Conservation (phyloP, 1,140 invertebrate species). For the Neodiprion fabricii region DNA sequence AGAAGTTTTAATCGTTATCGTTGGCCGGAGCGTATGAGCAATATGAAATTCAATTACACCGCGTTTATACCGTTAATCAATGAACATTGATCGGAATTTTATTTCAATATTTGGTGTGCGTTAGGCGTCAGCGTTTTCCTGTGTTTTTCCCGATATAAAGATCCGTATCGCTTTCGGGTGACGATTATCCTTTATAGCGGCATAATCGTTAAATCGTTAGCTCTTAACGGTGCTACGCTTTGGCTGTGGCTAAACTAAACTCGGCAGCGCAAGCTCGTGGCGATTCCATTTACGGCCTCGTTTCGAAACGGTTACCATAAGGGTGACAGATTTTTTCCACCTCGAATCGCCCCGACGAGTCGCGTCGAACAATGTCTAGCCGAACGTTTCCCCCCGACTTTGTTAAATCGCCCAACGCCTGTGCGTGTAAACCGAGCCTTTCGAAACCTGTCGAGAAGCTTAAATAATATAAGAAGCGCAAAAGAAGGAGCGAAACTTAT, state of each 20-base stretch:
- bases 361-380: neutral
- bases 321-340: neutral
- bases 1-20: neutral
- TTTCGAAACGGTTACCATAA: neutral
- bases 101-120: neutral
- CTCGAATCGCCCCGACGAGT: neutral
- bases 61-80: neutral
- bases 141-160: neutral
- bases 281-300: conserved; percentile 1
- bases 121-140: neutral
- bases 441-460: too few species aligned
- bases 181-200: conserved; percentile 5
- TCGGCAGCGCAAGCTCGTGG: neutral
- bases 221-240: neutral
- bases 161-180: conserved; percentile 1
- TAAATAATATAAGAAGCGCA: too few species aligned
- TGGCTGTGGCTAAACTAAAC: neutral
- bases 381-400: too few species aligned
- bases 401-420: too few species aligned
- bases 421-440: too few species aligned
- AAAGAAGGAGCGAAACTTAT: neutral
- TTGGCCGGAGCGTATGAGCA: neutral
- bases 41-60: neutral
- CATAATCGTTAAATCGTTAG: conserved; percentile 5
- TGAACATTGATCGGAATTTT: conserved; percentile 8